phyloP scores from a whole-genome alignment of 53 echinoderm and acorn worm species.

The Stichopus horrens region DNA sequence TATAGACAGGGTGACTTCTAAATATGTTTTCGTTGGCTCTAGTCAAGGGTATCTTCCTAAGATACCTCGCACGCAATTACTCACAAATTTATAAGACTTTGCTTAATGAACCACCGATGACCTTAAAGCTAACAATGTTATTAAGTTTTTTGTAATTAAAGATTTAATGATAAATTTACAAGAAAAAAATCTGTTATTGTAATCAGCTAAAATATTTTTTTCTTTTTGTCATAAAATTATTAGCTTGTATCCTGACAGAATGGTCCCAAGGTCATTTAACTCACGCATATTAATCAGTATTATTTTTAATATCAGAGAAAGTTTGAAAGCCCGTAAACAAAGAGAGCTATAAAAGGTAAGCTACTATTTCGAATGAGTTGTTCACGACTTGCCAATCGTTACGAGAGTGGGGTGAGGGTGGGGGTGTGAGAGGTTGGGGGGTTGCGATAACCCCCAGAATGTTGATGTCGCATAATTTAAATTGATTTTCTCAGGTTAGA shows the following conservation, averaged over 20 bases:
- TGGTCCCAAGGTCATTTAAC: neutral
- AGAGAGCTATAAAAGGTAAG: no score
- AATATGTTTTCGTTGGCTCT: slow-evolving; percentile 34
- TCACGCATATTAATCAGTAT: neutral
- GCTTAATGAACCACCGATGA: slow-evolving; percentile 9
- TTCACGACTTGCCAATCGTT: no score
- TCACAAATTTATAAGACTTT: slow-evolving; percentile 1
- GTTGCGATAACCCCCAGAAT: no score
- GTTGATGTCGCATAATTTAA: no score
- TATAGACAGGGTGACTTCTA: slow-evolving; percentile 11
- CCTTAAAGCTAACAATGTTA: neutral
- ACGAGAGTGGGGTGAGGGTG: no score
- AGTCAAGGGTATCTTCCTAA: slow-evolving; percentile 1
- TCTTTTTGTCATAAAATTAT: neutral
- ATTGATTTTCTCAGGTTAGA: no score
- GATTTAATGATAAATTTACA: neutral
- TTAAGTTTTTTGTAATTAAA: neutral
- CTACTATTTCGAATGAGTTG: no score
- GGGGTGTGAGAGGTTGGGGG: no score
- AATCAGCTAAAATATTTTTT: neutral
- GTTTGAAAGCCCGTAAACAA: neutral
- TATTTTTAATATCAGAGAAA: neutral
- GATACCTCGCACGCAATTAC: slow-evolving; percentile 32
- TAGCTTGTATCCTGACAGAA: neutral
- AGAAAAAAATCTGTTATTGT: neutral